Evolutionary conservation across 2,797 vertebrate genomes (phyloP), one percentile per base, ranked within the genome.

Genomic region (Typhlichthys subterraneus): DNA sequence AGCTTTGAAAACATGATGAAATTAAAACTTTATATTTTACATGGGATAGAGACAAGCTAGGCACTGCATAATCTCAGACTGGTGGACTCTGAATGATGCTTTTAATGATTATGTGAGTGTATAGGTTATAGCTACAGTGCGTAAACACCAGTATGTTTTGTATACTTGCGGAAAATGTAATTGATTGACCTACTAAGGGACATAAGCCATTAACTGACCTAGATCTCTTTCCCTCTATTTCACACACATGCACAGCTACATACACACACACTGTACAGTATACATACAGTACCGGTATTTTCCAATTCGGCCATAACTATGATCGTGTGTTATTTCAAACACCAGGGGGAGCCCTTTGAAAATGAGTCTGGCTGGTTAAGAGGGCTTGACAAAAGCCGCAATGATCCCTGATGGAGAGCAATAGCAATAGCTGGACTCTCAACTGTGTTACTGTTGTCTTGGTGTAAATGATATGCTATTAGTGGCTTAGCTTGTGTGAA

Each of bases 401-500:
- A 53, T 19, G 56, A 73, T 56, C 67, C 62, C 68, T 64, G 76
- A 54, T 65, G 29, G 9, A 77, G 70, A 82, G 19, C 19, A 23
- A 23, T 3, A 23, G 72, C 79, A 68, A 62, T 63, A 77, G 74
- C 49, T 31, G 3, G 38, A 70, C 60, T 70, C 70, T 70, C 75
- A 59, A 62, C 72, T 29, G 17, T 57, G 17, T 81, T 65, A 47
- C 70, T 57, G 61, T 77, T 61, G 54, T 42, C 15, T 10, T 59
- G 33, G 19, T 73, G 65, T 77, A 69, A 64, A 73, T 77, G 76
- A 81, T 75, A 72, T n/a, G 73, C 82, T 70, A 63, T 81, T 75
- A 57, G 77, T 86, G 85, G 88, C 80, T 87, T 80, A 31, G 81
- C 81, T 83, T 59, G 58, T 77, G 82, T 82, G 80, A 83, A 74